Base-by-base conservation (phyloP, 2,113 vertebrate genomes). In the Pteronura brasiliensis region DNA sequence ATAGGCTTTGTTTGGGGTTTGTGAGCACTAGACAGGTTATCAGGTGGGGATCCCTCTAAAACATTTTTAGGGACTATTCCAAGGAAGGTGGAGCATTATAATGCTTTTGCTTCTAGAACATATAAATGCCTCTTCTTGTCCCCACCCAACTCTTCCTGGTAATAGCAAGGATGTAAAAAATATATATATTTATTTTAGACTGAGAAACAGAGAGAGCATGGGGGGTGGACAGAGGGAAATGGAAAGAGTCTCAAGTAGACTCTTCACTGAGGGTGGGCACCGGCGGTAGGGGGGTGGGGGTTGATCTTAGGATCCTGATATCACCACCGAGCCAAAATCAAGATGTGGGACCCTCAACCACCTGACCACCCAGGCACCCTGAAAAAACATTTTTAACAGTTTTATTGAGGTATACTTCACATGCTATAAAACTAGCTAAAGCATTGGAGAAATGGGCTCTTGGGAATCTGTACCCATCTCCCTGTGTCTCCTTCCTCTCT, bases 211-310 rank as follows among this genome's bases (percentile, higher is more conserved):
- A 67, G 65, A 34, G 31, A n/a, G 65, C 15, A 7, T 20, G 67
- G 67, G 8, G 17, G 18, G 17, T 0, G 1, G 34, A 8, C 1
- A 69, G 67, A 20, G 34, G 18, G 17, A 36, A 17, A 69, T 20
- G 34, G 34, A 69, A 69, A 69, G 17, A 69, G 67, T 36, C 67
- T 69, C 34, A 36, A 36, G 67, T 17, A n/a, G 34, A 69, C 67
- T 69, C 8, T n/a, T n/a, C 4, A n/a, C 13, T n/a, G 17, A 67
- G 31, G 34, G 34, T n/a, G 29, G 34, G 67, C 67, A n/a, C 8
- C 2, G 7, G 31, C 15, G 15, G 15, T 7, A 7, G 1, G 6
- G 13, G 7, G 3, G 63, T 2, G 0, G 23, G 23, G 23, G 57
- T 8, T 61, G 59, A 69, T 69, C 67, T 69, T 34, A 69, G 15